These are phyloP conservation scores for Danio kyathit DNA, from an alignment of 2,797 vertebrate species.

Conservation along the genomic window DNA sequence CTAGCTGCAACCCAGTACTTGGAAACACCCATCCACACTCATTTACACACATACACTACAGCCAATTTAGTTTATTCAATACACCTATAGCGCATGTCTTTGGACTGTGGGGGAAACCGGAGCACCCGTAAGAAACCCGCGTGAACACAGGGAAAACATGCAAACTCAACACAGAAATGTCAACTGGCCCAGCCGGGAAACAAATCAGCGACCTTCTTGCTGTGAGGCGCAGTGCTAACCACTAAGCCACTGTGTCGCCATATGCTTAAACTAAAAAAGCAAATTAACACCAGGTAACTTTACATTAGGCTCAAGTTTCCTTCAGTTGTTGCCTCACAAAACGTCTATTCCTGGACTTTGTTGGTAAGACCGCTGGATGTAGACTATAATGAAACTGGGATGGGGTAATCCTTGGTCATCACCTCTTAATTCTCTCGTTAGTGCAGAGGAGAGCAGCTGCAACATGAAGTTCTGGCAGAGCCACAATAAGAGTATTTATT, in stretches of 20 bases:
- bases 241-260: neutral
- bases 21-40: too few relatives aligned
- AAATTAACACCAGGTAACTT: constrained; percentile 35
- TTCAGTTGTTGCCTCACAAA: constrained; percentile 15
- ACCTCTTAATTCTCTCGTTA: constrained; percentile 7
- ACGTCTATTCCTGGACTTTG: neutral
- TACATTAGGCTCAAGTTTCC: neutral
- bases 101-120: too few relatives aligned
- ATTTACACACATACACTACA: too few relatives aligned
- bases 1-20: too few relatives aligned
- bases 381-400: constrained; percentile 36
- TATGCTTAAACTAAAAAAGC: constrained; percentile 28
- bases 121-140: too few relatives aligned
- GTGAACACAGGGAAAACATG: too few relatives aligned
- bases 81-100: too few relatives aligned
- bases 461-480: constrained; percentile 19
- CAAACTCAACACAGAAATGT: too few relatives aligned
- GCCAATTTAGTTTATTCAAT: too few relatives aligned
- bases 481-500: constrained; percentile 30
- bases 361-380: constrained; percentile 12
- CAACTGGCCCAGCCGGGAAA: too few relatives aligned
- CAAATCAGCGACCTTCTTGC: too few relatives aligned
- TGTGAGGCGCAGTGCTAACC: too few relatives aligned
- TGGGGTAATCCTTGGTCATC: constrained; percentile 17
- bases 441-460: neutral